Evolutionary conservation across 2,888 invertebrate species (phyloP), one percentile per base, ranked within the genome.

Genomic region (Stenoptilia bipunctidactyla): DNA sequence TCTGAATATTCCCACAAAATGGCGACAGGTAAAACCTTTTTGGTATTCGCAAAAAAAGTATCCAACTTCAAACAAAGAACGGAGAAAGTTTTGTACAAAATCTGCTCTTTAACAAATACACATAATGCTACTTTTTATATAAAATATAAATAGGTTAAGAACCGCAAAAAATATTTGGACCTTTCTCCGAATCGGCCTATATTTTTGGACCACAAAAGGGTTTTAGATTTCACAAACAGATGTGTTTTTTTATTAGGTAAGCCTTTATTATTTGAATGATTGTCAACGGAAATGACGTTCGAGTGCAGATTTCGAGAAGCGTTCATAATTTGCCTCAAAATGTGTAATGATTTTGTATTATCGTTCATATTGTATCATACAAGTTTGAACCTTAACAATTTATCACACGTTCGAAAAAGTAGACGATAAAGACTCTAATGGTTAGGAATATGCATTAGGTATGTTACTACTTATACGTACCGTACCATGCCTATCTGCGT

Each of bases 81-180:
- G 67, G 75, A 66, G 80, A 80, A 80, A 80, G 79, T 76, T 68
- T 72, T 66, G 65, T 63, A 63, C 64, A 67, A 70, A 66, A 62
- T 66, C 44, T 50, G 50, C 57, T 50, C 46, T 42, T 51, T 59
- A 58, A 58, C 62, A 65, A 67, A 67, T 55, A 66, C 43, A 52
- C 53, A 63, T 66, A 65, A 66, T 66, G 58, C 54, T 42, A 50
- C 44, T 58, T 69, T 72, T 75, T 69, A 54, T 53, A 48, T 45
- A 39, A 39, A 43, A 57, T 50, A 57, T 56, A 20, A 50, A 55
- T 53, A 10, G 30, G 30, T 5, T 30, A 30, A 30, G 30, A 12
- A 30, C 30, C 9, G 59, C 58, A 60, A 66, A 71, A 73, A 71
- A 61, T 53, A 50, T 53, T 47, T 47, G 58, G 55, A 58, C 61